Conservation (phyloP, 1,140 invertebrate species). For the Drosophila fuyamai region DNA sequence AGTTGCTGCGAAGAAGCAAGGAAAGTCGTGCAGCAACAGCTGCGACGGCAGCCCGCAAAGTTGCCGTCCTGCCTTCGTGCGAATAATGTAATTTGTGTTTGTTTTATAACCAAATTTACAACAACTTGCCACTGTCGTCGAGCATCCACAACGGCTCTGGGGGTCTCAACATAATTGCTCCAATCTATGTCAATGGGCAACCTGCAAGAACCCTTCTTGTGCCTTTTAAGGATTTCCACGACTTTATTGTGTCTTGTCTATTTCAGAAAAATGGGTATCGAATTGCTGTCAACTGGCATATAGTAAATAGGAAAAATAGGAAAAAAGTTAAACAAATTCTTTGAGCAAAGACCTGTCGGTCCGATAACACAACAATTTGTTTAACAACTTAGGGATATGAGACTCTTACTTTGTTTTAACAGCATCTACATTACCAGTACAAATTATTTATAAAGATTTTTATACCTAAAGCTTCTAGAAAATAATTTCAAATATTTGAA, state of each 20-base stretch:
- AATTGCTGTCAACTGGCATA: conserved; percentile 5
- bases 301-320: background rate
- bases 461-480: too few relatives aligned
- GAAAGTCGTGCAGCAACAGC: conserved; percentile 78
- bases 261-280: background rate
- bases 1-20: conserved; percentile 48
- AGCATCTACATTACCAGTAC: too few relatives aligned
- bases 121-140: conserved; percentile 55
- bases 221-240: background rate
- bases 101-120: conserved; percentile 79
- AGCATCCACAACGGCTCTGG: conserved; percentile 26
- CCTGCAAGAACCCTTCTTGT: conserved; percentile 12
- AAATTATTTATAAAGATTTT: background rate
- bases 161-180: conserved; percentile 51
- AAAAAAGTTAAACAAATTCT: conserved; percentile 19
- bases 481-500: too few relatives aligned
- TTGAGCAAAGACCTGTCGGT: conserved; percentile 55
- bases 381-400: background rate
- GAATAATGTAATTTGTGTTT: conserved; percentile 82
- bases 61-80: conserved; percentile 73
- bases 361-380: conserved; percentile 9
- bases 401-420: background rate
- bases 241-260: background rate
- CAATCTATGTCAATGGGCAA: conserved; percentile 13
- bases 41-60: conserved; percentile 49